These are phyloP conservation scores for Uloborus plumipes DNA, from an alignment of 2,888 invertebrate genomes.

Conservation along the genomic window DNA sequence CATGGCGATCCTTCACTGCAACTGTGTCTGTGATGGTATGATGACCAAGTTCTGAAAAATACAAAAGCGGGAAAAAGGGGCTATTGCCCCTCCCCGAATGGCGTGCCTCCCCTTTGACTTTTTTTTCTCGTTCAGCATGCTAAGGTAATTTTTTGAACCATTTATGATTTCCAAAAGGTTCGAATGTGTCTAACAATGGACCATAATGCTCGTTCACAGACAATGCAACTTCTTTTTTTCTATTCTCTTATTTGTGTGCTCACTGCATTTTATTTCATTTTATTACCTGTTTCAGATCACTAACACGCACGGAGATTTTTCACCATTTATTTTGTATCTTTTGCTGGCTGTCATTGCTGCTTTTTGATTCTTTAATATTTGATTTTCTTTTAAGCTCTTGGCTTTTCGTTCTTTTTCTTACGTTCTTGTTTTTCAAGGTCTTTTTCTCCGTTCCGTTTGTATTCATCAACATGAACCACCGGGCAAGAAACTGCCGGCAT, in stretches of 20 bases:
- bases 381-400: background rate
- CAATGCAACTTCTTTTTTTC: constrained; percentile 22
- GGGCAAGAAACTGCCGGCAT: too few relatives aligned
- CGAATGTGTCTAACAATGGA: constrained; percentile 47
- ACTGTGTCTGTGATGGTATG: constrained; percentile 6
- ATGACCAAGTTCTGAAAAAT: constrained; percentile 34
- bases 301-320: constrained; percentile 32
- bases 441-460: too few relatives aligned
- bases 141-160: constrained; percentile 48
- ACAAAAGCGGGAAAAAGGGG: constrained; percentile 15
- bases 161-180: constrained; percentile 49
- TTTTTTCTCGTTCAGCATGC: constrained; percentile 4
- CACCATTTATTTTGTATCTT: constrained; percentile 51
- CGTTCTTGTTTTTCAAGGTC: too few relatives aligned
- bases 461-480: too few relatives aligned
- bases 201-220: constrained; percentile 50
- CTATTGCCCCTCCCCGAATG: constrained; percentile 19
- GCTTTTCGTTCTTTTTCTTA: background rate
- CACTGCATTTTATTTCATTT: constrained; percentile 38
- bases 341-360: background rate
- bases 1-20: constrained; percentile 4
- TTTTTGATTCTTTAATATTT: background rate
- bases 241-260: constrained; percentile 8
- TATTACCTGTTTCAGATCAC: constrained; percentile 41
- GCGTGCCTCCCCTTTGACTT: constrained; percentile 6